A percentile compares a stretch with the other conserved stretches of the same genome.
phyloP scores from a whole-genome alignment of 1,140 invertebrate genomes.

The Pseudomyrmex cubaensis region DNA sequence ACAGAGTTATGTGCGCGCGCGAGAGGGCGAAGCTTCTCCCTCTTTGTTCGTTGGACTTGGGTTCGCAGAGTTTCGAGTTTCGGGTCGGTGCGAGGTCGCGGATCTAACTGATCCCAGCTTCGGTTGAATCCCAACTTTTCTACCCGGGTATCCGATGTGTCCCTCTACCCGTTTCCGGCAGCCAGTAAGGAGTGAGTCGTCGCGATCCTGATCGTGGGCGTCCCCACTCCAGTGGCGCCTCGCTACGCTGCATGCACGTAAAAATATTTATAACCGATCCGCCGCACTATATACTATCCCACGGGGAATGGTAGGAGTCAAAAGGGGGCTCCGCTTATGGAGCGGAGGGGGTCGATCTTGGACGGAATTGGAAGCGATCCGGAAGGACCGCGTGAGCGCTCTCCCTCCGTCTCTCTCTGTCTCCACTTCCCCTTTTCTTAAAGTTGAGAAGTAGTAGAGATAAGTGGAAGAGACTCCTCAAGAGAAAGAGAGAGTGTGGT shows the following conservation, averaged over 20 bases:
- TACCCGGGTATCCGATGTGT: constrained; percentile 72
- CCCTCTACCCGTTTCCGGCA: constrained; percentile 62
- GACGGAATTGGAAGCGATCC: constrained; percentile 52
- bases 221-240: constrained; percentile 69
- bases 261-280: constrained; percentile 85
- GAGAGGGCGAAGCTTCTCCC: constrained; percentile 39
- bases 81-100: constrained; percentile 72
- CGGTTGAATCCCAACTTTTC: constrained; percentile 81
- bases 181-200: constrained; percentile 45
- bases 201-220: constrained; percentile 55
- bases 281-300: constrained; percentile 24
- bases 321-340: constrained; percentile 22
- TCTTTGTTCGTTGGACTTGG: constrained; percentile 48
- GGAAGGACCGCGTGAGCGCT: constrained; percentile 2
- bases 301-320: constrained; percentile 15
- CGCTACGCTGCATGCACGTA: constrained; percentile 64
- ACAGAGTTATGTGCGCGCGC: background rate
- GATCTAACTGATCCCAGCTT: constrained; percentile 77
- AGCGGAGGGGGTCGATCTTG: constrained; percentile 12
- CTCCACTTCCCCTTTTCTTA: constrained; percentile 45
- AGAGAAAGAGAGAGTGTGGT: background rate
- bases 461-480: constrained; percentile 37
- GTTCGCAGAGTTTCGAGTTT: constrained; percentile 57
- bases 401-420: background rate
- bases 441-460: constrained; percentile 36